Evolutionary conservation across 2,888 invertebrate species (phyloP), one percentile per base, ranked within the genome.

Genomic region (Pristionchus exspectatus): DNA sequence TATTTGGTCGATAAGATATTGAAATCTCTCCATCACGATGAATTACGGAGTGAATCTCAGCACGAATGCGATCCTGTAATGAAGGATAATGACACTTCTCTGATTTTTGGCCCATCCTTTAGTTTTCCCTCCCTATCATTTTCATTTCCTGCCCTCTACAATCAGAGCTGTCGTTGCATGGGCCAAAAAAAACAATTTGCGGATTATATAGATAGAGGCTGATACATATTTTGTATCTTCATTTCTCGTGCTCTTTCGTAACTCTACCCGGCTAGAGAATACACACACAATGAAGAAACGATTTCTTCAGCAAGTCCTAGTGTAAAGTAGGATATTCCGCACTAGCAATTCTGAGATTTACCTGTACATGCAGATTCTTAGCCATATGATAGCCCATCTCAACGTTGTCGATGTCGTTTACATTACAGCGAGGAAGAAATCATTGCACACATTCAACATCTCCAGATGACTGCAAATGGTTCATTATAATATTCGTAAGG

Each of bases 341-440:
- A 38, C 38, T 38, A 3, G 38, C 38, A 3, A 3, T 38, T 38
- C 38, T 38, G 38, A 38, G 59, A n/a, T 16, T 1, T 56, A 89
- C 89, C 59, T 89, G 89, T 10, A 89, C 89, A 33, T 63, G 66
- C 66, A 18, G 81, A 66, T 89, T 63, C 10, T 66, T 83, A 9
- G 89, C 89, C 89, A 89, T 59, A 50, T 83, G 83, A 89, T 83
- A 9, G 38, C 83, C 89, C 89, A 89, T 89, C 89, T 33, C n/a
- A 89, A 81, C 5, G 89, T 89, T 14, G 89, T 89, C 63, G 89
- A 83, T 9, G 89, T 89, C 24, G 89, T 89, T 66, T 89, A 81
- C 83, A 83, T 81, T 33, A 83, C 89, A 16, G 89, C 89, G 18
- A 89, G 83, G 89, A 89, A 89, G 83, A 89, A 89, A 38, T 89